Conservation (phyloP, 1,140 invertebrate species). For the Drosophila arizonae region DNA sequence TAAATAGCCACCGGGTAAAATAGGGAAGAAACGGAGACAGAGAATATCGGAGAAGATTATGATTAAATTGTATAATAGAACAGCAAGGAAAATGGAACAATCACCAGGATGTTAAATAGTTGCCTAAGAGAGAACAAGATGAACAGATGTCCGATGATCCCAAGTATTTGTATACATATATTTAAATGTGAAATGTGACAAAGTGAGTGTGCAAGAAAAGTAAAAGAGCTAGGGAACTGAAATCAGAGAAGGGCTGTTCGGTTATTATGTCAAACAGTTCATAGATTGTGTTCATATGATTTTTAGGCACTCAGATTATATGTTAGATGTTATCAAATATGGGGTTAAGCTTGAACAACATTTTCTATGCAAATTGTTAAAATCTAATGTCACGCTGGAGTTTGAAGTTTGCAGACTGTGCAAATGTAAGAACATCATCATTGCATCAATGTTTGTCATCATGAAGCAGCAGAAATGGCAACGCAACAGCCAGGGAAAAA, state of each 20-base stretch:
- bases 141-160: no score
- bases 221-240: not conserved
- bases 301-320: not conserved
- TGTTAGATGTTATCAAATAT: constrained; percentile 3
- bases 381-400: constrained; percentile 23
- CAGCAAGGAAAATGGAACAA: no score
- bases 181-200: not conserved
- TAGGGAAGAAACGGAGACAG: no score
- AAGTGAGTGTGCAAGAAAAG: not conserved
- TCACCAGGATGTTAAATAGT: no score
- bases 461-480: constrained; percentile 34
- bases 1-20: no score
- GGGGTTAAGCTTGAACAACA: not conserved
- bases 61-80: no score
- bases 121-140: no score
- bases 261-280: not conserved
- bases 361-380: constrained; percentile 37
- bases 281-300: not conserved
- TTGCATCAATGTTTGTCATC: constrained; percentile 30
- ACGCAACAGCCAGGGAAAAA: constrained; percentile 8
- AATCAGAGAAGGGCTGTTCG: not conserved
- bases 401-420: constrained; percentile 12
- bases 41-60: no score
- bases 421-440: constrained; percentile 24
- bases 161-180: no score